Conservation (phyloP, 30 jellyfish, hydroid and myxozoan genomes). For the Calvadosia cruxmelitensis region DNA sequence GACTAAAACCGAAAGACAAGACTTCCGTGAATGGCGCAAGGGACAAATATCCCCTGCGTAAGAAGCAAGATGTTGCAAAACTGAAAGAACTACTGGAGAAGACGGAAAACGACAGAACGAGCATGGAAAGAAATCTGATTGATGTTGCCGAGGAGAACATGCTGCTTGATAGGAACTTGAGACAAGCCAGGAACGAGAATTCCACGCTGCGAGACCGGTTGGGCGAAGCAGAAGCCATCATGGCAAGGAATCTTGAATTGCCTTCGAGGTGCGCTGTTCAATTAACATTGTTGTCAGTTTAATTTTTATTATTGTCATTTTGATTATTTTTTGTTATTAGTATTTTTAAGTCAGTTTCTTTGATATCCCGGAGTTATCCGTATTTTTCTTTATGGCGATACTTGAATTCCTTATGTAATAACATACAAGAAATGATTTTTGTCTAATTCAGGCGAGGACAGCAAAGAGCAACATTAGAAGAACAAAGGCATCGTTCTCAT, state of each 20-base stretch:
- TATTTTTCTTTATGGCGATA: too few relatives aligned
- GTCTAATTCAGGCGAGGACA: too few relatives aligned
- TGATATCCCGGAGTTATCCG: too few relatives aligned
- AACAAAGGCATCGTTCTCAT: too few relatives aligned
- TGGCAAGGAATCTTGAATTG: background rate
- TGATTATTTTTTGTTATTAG: too few relatives aligned
- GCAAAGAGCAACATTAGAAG: too few relatives aligned
- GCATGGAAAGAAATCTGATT: background rate
- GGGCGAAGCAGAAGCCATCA: background rate
- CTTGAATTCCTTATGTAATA: too few relatives aligned
- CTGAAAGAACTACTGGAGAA: background rate
- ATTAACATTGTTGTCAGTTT: too few relatives aligned
- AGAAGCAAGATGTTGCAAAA: background rate
- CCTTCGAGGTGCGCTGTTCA: too few relatives aligned
- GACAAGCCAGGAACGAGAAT: background rate
- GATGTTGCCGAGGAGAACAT: background rate
- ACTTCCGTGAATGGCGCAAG: background rate
- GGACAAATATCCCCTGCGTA: background rate
- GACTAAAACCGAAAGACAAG: conserved; percentile 2
- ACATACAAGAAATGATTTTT: too few relatives aligned
- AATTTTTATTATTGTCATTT: too few relatives aligned
- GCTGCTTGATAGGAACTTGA: background rate
- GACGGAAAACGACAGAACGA: background rate
- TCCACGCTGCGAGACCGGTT: background rate
- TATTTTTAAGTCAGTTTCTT: too few relatives aligned